A percentile compares a stretch with the other conserved stretches of the same genome.
These are phyloP conservation scores for Aldabrachelys gigantea DNA, from an alignment of 2,113 vertebrate genomes.

Conservation along the genomic window DNA sequence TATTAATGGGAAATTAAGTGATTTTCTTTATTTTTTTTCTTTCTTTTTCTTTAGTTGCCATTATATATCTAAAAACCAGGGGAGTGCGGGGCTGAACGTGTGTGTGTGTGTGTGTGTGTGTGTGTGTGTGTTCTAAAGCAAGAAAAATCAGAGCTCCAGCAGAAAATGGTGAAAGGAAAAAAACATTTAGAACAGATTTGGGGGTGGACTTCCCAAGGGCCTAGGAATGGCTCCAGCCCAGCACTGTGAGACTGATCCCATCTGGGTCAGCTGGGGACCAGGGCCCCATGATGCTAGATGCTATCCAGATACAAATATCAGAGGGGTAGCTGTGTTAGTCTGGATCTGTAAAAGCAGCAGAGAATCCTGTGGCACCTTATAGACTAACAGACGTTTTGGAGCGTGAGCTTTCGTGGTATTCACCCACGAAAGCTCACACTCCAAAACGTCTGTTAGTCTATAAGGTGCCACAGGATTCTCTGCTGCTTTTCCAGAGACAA, in stretches of 20 bases:
- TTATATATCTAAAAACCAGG: not conserved
- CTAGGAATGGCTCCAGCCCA: not conserved
- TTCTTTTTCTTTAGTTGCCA: not conserved
- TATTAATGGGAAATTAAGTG: not conserved
- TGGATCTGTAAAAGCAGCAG: no score
- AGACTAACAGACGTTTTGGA: no score
- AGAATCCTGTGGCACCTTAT: no score
- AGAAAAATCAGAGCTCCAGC: not conserved
- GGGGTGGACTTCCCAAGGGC: not conserved
- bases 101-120: not conserved
- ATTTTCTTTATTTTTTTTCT: not conserved
- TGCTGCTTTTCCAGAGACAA: not conserved
- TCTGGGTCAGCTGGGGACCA: not conserved
- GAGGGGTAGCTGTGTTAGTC: no score
- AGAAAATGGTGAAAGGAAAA: not conserved
- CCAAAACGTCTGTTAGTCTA: no score
- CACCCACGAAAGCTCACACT: no score
- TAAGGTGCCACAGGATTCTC: no score
- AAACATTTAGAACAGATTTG: not conserved
- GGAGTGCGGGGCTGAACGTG: not conserved
- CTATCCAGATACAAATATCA: not conserved
- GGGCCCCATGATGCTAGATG: not conserved
- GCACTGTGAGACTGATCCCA: not conserved
- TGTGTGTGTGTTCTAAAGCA: not conserved
- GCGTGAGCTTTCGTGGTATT: no score